Base-by-base conservation (phyloP, 1,140 invertebrate genomes). In the Megathymus violae region DNA sequence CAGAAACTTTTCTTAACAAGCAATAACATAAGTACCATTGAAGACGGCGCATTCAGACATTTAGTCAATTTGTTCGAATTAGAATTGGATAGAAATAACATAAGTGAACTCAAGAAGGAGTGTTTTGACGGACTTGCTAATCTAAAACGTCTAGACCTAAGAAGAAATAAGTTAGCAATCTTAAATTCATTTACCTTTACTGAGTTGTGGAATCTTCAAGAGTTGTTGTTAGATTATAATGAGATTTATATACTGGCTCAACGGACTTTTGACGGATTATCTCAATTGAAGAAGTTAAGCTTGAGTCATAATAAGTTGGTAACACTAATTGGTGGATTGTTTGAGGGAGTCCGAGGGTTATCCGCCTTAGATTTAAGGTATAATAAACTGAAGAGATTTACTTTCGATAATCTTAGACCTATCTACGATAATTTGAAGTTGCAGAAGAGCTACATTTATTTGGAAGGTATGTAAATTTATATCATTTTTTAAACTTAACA, bases 301-400 rank as follows among this genome's bases (percentile, higher is more conserved):
- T 90, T 97, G 61, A 94, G 94, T 67, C 94, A 95, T 60, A 97
- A 97, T 87, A 93, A 94, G 61, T 87, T 97, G n/a, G 92, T 93
- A 10, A 92, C 88, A 16, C 84, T 97, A 64, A 92, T 93, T 25
- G 91, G 93, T 9, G 93, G 94, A 11, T 90, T 96, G 19, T 94
- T 97, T 43, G 91, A 92, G 59, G 94, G 94, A 9, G 93, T 95
- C 0, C 92, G 93, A 7, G 93, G 92, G 11, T 84, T 97, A 1
- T 90, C 94, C 47, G 93, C 94, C 46, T 88, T 97, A 62, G 95
- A 97, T 81, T 86, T 97, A 50, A 92, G 95, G 63, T 91, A 94
- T 25, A 97, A 97, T 78, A 89, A 92, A 36, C 91, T 97, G 65
- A 93, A 93, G 70, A 95, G 94, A 40, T 92, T 97, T 60, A 94